phyloP scores from a whole-genome alignment of 1,140 invertebrate species.

The Leptinotarsa lineolata region DNA sequence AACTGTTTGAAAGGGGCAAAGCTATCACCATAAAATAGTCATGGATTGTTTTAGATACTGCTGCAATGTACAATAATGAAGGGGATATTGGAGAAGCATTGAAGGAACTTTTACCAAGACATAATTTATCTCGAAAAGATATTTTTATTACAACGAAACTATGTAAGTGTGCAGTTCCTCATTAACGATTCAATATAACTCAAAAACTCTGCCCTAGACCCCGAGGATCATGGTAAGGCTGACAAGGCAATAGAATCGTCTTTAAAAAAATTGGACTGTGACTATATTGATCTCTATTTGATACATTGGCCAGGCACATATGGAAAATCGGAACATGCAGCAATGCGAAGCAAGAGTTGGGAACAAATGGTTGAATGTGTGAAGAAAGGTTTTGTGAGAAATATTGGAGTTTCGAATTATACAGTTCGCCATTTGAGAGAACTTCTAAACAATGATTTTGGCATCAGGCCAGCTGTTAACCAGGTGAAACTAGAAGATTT shows the following conservation, averaged over 20 bases:
- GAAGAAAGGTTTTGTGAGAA: conserved; percentile 64
- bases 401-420: conserved; percentile 87
- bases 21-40: background rate
- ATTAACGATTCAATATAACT: background rate
- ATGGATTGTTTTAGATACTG: conserved; percentile 67
- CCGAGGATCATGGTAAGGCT: conserved; percentile 69
- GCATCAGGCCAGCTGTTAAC: conserved; percentile 72
- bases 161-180: conserved; percentile 57
- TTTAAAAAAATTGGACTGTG: conserved; percentile 65
- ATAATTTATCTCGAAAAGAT: conserved; percentile 69
- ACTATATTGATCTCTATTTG: conserved; percentile 81
- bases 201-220: conserved; percentile 59
- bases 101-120: conserved; percentile 63
- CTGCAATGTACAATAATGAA: conserved; percentile 76
- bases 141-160: conserved; percentile 81
- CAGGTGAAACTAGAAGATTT: conserved; percentile 63
- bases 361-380: conserved; percentile 67
- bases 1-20: background rate
- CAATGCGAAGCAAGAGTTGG: conserved; percentile 66
- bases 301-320: conserved; percentile 82
- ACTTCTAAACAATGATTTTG: conserved; percentile 62
- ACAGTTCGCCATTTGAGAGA: conserved; percentile 72
- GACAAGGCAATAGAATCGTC: conserved; percentile 66
- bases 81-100: conserved; percentile 67
- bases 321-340: conserved; percentile 13